Evolutionary conservation across 53 echinoderm and acorn worm species (phyloP), one percentile per base, ranked within the genome.

Genomic region (Astropecten irregularis): DNA sequence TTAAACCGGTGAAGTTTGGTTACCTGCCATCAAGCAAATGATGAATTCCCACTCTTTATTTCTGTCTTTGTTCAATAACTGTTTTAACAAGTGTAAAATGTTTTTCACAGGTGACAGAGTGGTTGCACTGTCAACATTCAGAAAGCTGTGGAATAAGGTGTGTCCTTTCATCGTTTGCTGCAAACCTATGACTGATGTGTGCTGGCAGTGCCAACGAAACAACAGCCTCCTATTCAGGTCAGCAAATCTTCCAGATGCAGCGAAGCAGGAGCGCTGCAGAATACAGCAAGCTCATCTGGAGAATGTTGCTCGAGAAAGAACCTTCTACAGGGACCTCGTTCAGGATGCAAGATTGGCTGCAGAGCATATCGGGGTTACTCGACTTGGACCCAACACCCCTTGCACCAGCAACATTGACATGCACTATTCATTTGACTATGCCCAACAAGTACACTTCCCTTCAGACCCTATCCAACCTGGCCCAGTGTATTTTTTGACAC

Each of bases 341-440:
- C 42, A 42, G 42, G 42, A 42, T 42, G 11, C 42, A 42, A 42
- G 42, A 11, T 6, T 42, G 42, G 42, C 42, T 42, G 42, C 42
- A 42, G 42, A 42, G 42, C 42, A 42, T 6, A 42, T 42, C 11
- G 42, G 42, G 42, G 42, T 42, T 42, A 42, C 42, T 42, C 42
- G 11, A 42, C 42, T 42, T 42, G 42, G 42, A 11, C 42, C 6
- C 42, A 42, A 42, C 42, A 42, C 42, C 11, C 42, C 42, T 42
- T 42, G 42, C 42, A 42, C 42, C 42, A 42, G 11, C 42, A 11
- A 42, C 42, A 55, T 86, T 15, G 44, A 51, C 26, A 69, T 84
- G 38, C 88, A 92, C 57, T 92, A 92, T 53, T 64, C 33, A 2
- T 92, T 92, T 51, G 89, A 91, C 44, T 87, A 88, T 59, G 85